phyloP scores from a whole-genome alignment of 2,797 vertebrate genomes.

The Streptopelia turtur region DNA sequence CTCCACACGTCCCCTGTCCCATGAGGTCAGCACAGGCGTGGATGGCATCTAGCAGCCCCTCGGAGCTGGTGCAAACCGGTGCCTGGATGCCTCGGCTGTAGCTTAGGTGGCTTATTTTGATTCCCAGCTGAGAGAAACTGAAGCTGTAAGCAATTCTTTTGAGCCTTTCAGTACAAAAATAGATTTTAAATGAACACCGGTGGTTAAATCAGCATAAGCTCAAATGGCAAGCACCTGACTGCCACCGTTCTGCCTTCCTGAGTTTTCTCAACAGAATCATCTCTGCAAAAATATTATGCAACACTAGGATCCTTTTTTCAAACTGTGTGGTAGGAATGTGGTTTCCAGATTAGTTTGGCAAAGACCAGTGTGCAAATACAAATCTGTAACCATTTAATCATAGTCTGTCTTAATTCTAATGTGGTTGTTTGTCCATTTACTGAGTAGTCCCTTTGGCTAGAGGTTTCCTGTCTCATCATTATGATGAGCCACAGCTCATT shows the following conservation, averaged over 20 bases:
- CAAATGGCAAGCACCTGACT: not conserved
- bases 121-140: not conserved
- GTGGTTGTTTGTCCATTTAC: rapidly evolving
- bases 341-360: not conserved
- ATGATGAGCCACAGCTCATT: not conserved
- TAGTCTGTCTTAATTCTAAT: not conserved
- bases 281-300: not conserved
- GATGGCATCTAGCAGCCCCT: not conserved
- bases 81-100: not conserved
- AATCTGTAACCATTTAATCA: not conserved
- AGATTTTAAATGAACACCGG: not conserved
- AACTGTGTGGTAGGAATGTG: not conserved
- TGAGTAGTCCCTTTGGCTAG: not conserved
- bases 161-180: not conserved
- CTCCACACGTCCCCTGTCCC: not conserved
- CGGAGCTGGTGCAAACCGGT: rapidly evolving
- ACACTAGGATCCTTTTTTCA: not conserved
- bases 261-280: not conserved
- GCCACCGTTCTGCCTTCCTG: not conserved
- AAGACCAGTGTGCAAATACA: not conserved
- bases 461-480: not conserved
- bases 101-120: not conserved
- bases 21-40: not conserved
- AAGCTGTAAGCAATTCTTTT: not conserved
- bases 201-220: not conserved